Evolutionary conservation across 1,140 invertebrate species (phyloP), one percentile per base, ranked within the genome.

Genomic region (Trinorchestia longiramus): DNA sequence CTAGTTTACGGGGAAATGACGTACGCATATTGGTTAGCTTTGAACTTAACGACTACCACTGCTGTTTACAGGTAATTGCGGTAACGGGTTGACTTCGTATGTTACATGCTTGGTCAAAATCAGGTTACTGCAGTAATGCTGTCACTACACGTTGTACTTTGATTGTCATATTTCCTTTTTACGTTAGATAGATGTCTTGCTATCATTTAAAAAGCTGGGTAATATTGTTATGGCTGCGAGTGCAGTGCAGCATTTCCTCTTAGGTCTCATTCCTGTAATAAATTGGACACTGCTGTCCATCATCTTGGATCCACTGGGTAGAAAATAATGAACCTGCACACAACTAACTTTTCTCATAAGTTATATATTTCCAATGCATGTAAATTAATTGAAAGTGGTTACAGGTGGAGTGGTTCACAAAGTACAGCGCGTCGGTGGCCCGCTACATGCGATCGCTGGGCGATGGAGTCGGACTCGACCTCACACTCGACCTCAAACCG

Each of bases 401-500:
- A 6, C 92, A 94, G 92, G 43, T 94, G 43, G 92, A 94, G 92
- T 94, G 92, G 92, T 94, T 94, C 43, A 45, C 92, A 23, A 8
- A 94, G 92, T 94, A 94, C 92, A 94, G 92, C 92, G 11, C 43
- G 19, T 43, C 43, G 8, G 44, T 94, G 43, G 92, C 92, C 4
- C 92, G 92, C 92, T 94, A 94, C 92, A 99, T 99, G 99, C 98
- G 98, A 97, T 98, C 98, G 0, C 98, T 99, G 96, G 99, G 99
- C 23, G 98, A 98, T 96, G 98, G 98, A 40, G 97, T 98, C 96
- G 98, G 98, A 15, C 98, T 99, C 92, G 99, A 99, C 97, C 97
- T 99, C 17, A 99, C 98, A 43, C 98, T 98, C 96, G 98, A 99
- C 97, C 97, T 99, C n/a, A 98, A 98, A 94, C 99, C 99, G 95